Evolutionary conservation across 2,888 invertebrate genomes (phyloP), one percentile per base, ranked within the genome.

Genomic region (Apoda limacodes): DNA sequence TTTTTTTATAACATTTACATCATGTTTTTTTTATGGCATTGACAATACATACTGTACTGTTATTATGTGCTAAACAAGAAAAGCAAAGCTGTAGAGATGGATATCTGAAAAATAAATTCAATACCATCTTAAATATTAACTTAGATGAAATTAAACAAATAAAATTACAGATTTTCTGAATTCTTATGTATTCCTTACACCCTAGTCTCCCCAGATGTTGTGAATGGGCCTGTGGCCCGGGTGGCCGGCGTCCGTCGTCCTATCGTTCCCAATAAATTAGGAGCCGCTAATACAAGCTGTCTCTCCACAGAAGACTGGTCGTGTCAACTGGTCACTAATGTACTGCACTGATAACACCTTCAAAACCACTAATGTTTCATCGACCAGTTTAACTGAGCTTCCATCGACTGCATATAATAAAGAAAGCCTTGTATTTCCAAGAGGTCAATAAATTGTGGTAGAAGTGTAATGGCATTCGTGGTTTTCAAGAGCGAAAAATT

Each of bases 201-300:
- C 66, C 68, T 37, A 25, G 9, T 22, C 38, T 59, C 59, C 76
- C 48, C 65, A 34, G 34, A 38, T 51, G 52, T 61, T 67, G 74
- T 76, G 78, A 78, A 76, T 76, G 78, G 67, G 63, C 63, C 60
- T 55, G 52, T 61, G 68, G 57, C 51, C 71, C 57, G 78, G 80
- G 78, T 78, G 80, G 80, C 76, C 78, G 55, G 65, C 72, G 76
- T 75, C 69, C 66, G 72, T 76, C 78, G 66, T 60, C 59, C 64
- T 80, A 80, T 80, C 80, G 63, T 66, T 64, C 67, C 60, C 69
- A 75, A 80, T 80, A 80, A 80, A 80, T 80, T 80, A 80, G 72
- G 56, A 68, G 67, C 69, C 69, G 65, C 74, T 80, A 78, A 78
- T 71, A 76, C 75, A 75, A 70, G 67, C 63, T 59, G 57, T 65